Evolutionary conservation across 2,113 vertebrate genomes (phyloP).

Genomic region (Falco punctatus): DNA sequence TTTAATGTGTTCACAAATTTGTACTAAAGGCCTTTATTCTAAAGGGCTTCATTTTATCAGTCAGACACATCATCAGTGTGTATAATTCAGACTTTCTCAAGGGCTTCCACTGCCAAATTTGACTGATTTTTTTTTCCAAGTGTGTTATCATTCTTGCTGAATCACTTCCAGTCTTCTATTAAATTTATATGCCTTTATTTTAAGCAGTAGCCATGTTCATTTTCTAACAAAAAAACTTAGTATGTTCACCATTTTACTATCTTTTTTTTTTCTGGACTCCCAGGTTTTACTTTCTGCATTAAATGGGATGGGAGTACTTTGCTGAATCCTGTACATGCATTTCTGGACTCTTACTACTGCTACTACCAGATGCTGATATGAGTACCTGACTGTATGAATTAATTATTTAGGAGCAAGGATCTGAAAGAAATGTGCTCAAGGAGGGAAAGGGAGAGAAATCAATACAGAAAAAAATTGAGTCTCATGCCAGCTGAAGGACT

Average conservation of each 20-base stretch:
- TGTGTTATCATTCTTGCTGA: constrained; percentile 4
- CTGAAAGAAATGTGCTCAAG: constrained; percentile 30
- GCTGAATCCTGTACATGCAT: background rate
- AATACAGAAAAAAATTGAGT: constrained; percentile 15
- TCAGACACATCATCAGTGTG: background rate
- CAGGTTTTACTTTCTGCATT: background rate
- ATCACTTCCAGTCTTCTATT: constrained; percentile 19
- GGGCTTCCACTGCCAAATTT: background rate
- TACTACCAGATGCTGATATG: constrained; percentile 10
- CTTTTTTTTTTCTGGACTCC: background rate
- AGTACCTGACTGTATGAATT: constrained; percentile 48
- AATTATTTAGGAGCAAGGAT: constrained; percentile 53
- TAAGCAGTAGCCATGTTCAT: background rate
- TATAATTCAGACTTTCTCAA: constrained; percentile 31
- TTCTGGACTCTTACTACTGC: constrained; percentile 27
- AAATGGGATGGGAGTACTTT: background rate
- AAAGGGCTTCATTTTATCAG: constrained; percentile 36
- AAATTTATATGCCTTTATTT: constrained; percentile 22
- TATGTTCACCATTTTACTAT: background rate
- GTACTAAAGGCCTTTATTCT: constrained; percentile 32
- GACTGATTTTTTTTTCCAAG: background rate
- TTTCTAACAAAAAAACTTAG: constrained; percentile 26
- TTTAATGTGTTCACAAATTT: constrained; percentile 35
- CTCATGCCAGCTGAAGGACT: constrained; percentile 1
- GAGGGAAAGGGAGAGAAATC: background rate